phyloP scores from a whole-genome alignment of 2,888 invertebrate genomes.

The Nephrocerus scutellatus region DNA sequence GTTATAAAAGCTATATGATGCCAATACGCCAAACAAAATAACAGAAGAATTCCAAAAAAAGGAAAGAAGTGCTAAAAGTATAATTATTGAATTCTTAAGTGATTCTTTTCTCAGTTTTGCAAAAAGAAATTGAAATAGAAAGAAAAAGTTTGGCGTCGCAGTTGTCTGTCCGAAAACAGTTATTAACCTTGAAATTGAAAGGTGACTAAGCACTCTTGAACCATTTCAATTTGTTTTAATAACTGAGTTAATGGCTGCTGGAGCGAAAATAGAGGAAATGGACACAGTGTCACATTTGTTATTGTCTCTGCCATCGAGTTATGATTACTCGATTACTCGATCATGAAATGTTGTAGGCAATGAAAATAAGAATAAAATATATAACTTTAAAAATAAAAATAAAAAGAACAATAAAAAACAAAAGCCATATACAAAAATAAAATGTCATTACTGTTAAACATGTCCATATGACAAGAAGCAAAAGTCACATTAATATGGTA shows the following conservation, averaged over 20 bases:
- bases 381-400: no score
- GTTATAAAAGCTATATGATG: slow-evolving; percentile 7
- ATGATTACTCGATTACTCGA: slow-evolving; percentile 32
- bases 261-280: slow-evolving; percentile 36
- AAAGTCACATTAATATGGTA: no score
- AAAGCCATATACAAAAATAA: slow-evolving; percentile 9
- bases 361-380: neutral
- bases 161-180: slow-evolving; percentile 6
- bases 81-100: slow-evolving; percentile 12
- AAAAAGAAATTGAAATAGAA: slow-evolving; percentile 9
- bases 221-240: slow-evolving; percentile 29
- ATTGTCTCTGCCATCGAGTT: slow-evolving; percentile 31
- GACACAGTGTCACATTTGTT: slow-evolving; percentile 36
- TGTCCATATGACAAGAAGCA: no score
- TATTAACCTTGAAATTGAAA: slow-evolving; percentile 13
- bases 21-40: neutral
- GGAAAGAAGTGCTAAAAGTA: slow-evolving; percentile 14
- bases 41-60: slow-evolving; percentile 4
- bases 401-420: no score
- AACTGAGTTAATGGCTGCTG: slow-evolving; percentile 32
- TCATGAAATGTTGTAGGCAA: slow-evolving; percentile 6
- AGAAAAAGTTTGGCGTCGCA: slow-evolving; percentile 12
- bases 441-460: slow-evolving; percentile 34
- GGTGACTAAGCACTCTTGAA: slow-evolving; percentile 6
- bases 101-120: slow-evolving; percentile 15